phyloP scores from a whole-genome alignment of 2,888 invertebrate species.

The Lycaena phlaeas region DNA sequence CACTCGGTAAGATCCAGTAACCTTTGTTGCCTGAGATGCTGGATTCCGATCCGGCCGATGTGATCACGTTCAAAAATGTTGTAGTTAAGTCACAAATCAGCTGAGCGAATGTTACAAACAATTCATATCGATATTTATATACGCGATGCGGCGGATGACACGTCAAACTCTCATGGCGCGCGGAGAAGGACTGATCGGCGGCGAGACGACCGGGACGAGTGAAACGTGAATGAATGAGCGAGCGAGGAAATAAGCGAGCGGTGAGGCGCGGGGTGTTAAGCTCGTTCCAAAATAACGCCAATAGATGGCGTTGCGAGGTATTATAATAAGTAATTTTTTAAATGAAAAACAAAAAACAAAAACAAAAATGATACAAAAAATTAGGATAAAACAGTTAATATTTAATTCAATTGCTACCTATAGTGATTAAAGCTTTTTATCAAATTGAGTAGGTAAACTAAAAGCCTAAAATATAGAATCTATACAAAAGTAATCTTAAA shows the following conservation, averaged over 20 bases:
- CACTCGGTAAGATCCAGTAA: slow-evolving; percentile 40
- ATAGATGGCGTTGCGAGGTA: slow-evolving; percentile 47
- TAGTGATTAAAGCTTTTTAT: background rate
- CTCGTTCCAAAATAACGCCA: slow-evolving; percentile 14
- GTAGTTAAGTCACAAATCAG: slow-evolving; percentile 53
- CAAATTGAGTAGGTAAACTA: background rate
- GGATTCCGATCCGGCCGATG: slow-evolving; percentile 22
- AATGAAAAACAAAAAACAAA: too few species aligned
- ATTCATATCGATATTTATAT: slow-evolving; percentile 17
- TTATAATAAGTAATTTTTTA: background rate
- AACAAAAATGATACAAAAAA: background rate
- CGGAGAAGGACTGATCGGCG: slow-evolving; percentile 47
- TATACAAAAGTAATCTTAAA: too few species aligned
- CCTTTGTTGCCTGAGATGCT: slow-evolving; percentile 29
- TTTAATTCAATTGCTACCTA: background rate
- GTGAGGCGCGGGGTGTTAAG: slow-evolving; percentile 24
- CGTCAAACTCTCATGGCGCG: slow-evolving; percentile 24
- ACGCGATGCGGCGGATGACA: slow-evolving; percentile 24
- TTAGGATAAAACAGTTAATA: background rate
- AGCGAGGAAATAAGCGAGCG: slow-evolving; percentile 21
- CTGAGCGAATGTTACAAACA: slow-evolving; percentile 44
- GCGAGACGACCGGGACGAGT: slow-evolving; percentile 19
- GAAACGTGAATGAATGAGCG: slow-evolving; percentile 42
- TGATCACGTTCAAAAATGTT: slow-evolving; percentile 7
- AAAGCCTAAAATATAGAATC: too few species aligned